Evolutionary conservation across 2,888 invertebrate species (phyloP), one percentile per base, ranked within the genome.

Genomic region (Hesperia comma): DNA sequence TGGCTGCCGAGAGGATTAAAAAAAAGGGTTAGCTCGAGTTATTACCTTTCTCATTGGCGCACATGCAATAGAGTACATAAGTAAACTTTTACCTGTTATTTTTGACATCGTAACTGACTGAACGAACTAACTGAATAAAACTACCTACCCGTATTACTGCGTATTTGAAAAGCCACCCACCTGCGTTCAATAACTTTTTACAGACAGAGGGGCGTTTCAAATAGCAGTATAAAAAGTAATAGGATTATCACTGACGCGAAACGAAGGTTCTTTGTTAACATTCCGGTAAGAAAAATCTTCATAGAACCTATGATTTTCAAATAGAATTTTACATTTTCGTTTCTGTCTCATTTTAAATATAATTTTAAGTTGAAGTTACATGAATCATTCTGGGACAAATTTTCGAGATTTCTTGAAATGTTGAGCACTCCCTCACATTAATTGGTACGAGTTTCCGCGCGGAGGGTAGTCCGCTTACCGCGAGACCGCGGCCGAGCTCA

Each of bases 201-300:
- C 82, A 83, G 79, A 78, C 76, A 78, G 79, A 81, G 81, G 83
- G 76, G 79, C 75, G 78, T 67, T 81, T 82, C 77, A 82, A 86
- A 87, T 84, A 81, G 83, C 79, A 79, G 75, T 82, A 86, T 85
- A 82, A 81, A 81, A 85, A 85, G 82, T 85, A 87, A 88, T 86
- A 79, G 83, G 81, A 85, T 87, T 86, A 87, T 84, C 84, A 82
- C 79, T 86, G 86, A 88, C 86, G 86, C 83, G 83, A 83, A 85
- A 84, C 83, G 85, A 83, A 80, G 77, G 82, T 80, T 79, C 12
- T 37, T 1, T 12, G 12, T 1, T 37, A 37, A 37, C 37, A 37
- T 37, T 81, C 78, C 80, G 78, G 78, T 82, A 80, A 37, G 12
- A 37, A 37, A 37, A 37, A 10, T 37, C 10, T 37, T 37, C 3